A percentile compares a stretch with the other conserved stretches of the same genome.
These are phyloP conservation scores for Andrena hattorfiana DNA, from an alignment of 2,888 invertebrate species.

Conservation along the genomic window DNA sequence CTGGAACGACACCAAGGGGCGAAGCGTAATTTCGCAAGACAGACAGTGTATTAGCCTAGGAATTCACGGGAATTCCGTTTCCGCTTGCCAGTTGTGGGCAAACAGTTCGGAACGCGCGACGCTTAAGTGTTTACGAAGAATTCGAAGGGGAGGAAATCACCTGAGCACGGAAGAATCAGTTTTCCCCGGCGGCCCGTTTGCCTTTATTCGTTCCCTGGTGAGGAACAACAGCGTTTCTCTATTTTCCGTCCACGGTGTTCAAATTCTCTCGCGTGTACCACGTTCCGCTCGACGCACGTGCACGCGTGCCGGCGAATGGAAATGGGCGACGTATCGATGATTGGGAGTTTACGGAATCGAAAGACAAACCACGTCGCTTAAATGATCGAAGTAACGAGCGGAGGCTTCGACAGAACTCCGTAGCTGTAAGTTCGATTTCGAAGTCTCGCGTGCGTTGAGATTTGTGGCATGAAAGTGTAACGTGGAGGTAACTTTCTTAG, in stretches of 20 bases:
- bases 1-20: neutral
- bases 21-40: neutral
- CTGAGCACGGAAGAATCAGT: conserved; percentile 30
- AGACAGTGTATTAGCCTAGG: conserved; percentile 5
- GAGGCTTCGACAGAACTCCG: neutral
- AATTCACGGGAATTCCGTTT: conserved; percentile 20
- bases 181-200: conserved; percentile 18
- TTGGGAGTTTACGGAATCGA: conserved; percentile 22
- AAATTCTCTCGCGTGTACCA: conserved; percentile 1
- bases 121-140: conserved; percentile 46
- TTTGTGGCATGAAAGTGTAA: too few relatives aligned
- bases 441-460: too few relatives aligned
- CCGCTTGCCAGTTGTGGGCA: conserved; percentile 19
- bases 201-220: conserved; percentile 18
- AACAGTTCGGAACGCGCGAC: conserved; percentile 17
- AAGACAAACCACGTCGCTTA: neutral
- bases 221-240: conserved; percentile 13
- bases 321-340: conserved; percentile 30
- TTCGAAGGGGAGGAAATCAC: conserved; percentile 25
- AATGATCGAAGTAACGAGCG: conserved; percentile 11
- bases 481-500: too few relatives aligned
- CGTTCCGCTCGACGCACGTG: neutral
- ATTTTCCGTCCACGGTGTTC: neutral
- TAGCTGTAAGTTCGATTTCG: too few relatives aligned
- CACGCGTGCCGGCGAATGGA: conserved; percentile 15